Conservation (phyloP, 92 coral and sea anemone genomes). For the Siderastrea radians region DNA sequence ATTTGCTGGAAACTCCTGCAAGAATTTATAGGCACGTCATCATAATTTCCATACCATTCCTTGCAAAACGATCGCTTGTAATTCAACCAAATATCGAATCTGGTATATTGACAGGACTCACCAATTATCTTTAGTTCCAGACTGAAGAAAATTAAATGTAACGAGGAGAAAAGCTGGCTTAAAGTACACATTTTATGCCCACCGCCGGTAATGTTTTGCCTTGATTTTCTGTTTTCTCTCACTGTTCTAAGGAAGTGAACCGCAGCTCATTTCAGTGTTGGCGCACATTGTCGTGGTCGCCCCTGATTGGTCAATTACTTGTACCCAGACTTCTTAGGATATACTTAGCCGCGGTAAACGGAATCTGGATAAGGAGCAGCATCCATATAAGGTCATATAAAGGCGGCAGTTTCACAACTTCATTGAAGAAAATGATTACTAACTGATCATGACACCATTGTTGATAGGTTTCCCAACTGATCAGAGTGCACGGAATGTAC, state of each 20-base stretch:
- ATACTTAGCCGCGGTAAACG: not conserved
- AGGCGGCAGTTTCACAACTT: too few species aligned
- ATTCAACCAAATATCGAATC: not conserved
- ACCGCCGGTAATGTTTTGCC: conserved; percentile 38
- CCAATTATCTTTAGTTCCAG: conserved; percentile 67
- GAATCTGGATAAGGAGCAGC: too few species aligned
- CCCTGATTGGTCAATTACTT: conserved; percentile 79
- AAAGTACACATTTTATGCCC: conserved; percentile 77
- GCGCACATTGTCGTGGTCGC: conserved; percentile 98
- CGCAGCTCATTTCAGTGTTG: conserved; percentile 88
- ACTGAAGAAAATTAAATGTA: conserved; percentile 65
- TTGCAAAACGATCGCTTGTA: not conserved
- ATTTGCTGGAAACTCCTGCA: conserved; percentile 80
- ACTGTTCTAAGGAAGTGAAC: conserved; percentile 57
- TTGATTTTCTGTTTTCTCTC: conserved; percentile 38
- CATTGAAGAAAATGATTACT: too few species aligned
- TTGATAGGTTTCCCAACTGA: too few species aligned
- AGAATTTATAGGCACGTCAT: conserved; percentile 33
- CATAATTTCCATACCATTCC: not conserved
- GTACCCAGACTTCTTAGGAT: conserved; percentile 16
- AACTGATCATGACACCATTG: too few species aligned
- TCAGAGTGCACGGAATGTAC: too few species aligned
- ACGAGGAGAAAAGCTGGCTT: conserved; percentile 69
- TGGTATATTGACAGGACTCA: conserved; percentile 28
- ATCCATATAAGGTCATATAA: too few species aligned